These are phyloP conservation scores for Piaya cayana DNA, from an alignment of 2,113 vertebrate species.

Conservation along the genomic window DNA sequence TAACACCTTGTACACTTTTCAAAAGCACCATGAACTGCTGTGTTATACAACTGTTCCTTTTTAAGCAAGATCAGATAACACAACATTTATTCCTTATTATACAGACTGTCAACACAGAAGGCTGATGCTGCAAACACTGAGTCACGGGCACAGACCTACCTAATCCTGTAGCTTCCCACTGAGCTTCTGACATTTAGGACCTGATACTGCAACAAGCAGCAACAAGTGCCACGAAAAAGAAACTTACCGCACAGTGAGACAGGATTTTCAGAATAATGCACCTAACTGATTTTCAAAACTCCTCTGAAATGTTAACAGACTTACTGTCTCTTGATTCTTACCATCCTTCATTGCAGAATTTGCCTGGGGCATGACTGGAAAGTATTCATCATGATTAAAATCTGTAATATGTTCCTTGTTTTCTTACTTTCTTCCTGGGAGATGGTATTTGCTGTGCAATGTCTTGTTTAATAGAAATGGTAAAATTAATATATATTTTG, in stretches of 20 bases:
- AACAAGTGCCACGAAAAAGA: conserved; percentile 40
- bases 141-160: background rate
- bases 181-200: conserved; percentile 28
- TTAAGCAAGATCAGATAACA: conserved; percentile 25
- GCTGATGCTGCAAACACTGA: conserved; percentile 17
- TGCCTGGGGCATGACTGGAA: conserved; percentile 37
- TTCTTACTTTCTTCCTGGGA: background rate
- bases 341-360: conserved; percentile 6
- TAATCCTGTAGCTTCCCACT: background rate
- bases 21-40: conserved; percentile 7
- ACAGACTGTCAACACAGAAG: conserved; percentile 2
- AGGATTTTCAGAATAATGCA: conserved; percentile 38
- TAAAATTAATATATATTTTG: background rate
- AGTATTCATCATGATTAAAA: conserved; percentile 33
- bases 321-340: conserved; percentile 40
- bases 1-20: background rate
- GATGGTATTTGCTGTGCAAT: background rate
- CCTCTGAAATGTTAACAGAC: conserved; percentile 51
- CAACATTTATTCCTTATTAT: conserved; percentile 10
- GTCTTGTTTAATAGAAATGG: background rate
- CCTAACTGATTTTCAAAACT: conserved; percentile 37
- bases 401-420: background rate
- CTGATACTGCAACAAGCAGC: conserved; percentile 42
- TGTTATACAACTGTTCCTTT: conserved; percentile 37
- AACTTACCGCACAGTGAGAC: background rate